These are phyloP conservation scores for Spinibarbus caldwelli DNA, from an alignment of 2,797 vertebrate species.

Conservation along the genomic window DNA sequence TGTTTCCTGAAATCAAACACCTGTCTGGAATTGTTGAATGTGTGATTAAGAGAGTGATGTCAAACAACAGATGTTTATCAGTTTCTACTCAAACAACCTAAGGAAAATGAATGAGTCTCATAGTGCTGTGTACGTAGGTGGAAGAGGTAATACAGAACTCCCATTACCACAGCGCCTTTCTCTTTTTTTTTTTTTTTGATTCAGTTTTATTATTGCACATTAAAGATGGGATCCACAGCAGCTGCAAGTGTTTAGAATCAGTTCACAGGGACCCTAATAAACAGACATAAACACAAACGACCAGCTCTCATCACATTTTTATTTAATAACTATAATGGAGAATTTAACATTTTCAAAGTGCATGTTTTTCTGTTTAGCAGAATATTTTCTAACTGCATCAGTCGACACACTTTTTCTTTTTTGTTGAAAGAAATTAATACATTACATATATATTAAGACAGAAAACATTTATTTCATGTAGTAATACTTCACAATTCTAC, in stretches of 20 bases:
- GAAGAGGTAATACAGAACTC: neutral
- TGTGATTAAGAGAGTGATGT: slow-evolving; percentile 20
- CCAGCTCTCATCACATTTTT: slow-evolving; percentile 63
- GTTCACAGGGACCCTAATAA: slow-evolving; percentile 68
- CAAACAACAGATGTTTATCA: slow-evolving; percentile 39
- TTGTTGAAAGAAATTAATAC: neutral
- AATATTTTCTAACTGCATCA: slow-evolving; percentile 71
- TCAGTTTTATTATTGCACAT: neutral
- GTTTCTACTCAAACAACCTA: slow-evolving; percentile 26
- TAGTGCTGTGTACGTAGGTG: neutral
- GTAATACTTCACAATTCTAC: neutral
- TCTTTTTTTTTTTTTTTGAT: neutral
- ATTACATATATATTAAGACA: too few species aligned
- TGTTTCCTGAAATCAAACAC: slow-evolving; percentile 41
- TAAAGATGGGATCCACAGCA: slow-evolving; percentile 11
- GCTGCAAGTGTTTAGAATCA: slow-evolving; percentile 26
- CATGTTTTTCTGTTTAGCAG: slow-evolving; percentile 60
- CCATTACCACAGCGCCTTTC: neutral
- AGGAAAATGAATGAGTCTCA: slow-evolving; percentile 5
- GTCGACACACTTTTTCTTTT: neutral
- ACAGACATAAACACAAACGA: slow-evolving; percentile 71
- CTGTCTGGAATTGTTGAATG: slow-evolving; percentile 32
- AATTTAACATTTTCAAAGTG: neutral
- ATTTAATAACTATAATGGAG: slow-evolving; percentile 64
- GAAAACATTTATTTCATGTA: too few species aligned